These are phyloP conservation scores for Mechanitis messenoides DNA, from an alignment of 2,888 invertebrate species.

Conservation along the genomic window DNA sequence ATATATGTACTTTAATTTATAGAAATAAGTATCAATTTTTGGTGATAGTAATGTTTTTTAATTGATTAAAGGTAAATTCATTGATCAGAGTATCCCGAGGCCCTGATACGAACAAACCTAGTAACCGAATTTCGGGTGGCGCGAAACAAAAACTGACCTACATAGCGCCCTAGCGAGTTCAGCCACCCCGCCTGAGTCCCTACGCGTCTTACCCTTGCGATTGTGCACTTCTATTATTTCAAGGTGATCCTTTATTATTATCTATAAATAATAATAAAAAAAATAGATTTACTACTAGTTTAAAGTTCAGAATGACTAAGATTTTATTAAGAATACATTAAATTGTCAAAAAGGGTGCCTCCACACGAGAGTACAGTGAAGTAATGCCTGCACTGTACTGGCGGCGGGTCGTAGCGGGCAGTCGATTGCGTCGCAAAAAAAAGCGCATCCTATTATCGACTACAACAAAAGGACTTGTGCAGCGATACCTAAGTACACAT, in stretches of 20 bases:
- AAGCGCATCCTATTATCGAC: slow-evolving; percentile 77
- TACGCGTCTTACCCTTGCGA: slow-evolving; percentile 59
- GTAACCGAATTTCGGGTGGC: slow-evolving; percentile 75
- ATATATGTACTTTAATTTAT: too few relatives aligned
- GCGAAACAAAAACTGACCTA: slow-evolving; percentile 77
- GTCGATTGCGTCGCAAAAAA: slow-evolving; percentile 59
- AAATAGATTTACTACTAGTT: not conserved
- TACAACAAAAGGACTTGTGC: slow-evolving; percentile 74
- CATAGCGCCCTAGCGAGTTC: slow-evolving; percentile 72
- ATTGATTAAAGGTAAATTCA: slow-evolving; percentile 17
- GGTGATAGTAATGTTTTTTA: not conserved
- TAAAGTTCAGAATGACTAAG: too few relatives aligned
- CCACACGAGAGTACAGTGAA: too few relatives aligned
- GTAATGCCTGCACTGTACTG: slow-evolving; percentile 16
- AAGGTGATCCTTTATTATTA: slow-evolving; percentile 37
- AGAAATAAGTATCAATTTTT: not conserved
- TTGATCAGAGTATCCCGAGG: slow-evolving; percentile 33
- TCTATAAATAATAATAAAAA: not conserved
- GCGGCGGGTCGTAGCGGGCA: slow-evolving; percentile 50
- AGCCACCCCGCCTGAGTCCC: slow-evolving; percentile 69
- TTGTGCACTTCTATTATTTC: slow-evolving; percentile 59
- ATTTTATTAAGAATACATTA: not conserved
- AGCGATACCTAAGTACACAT: slow-evolving; percentile 77
- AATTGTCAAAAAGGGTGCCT: not conserved
- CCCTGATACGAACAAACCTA: slow-evolving; percentile 44